These are phyloP conservation scores for Clunio marinus DNA, from an alignment of 2,888 invertebrate species.

Conservation along the genomic window DNA sequence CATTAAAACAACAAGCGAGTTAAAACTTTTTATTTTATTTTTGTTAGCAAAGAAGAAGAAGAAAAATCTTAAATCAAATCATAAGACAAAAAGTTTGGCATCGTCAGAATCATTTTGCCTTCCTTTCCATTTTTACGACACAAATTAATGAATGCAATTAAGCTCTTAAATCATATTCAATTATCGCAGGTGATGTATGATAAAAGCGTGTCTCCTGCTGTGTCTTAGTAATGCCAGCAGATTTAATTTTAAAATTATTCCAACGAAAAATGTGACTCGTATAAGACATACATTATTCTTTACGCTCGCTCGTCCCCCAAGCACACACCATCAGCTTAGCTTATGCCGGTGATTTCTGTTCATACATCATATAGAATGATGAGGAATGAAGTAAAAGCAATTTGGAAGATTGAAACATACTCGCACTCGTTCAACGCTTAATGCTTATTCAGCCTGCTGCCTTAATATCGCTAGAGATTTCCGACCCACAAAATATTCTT, in stretches of 20 bases:
- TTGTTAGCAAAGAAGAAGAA: background rate
- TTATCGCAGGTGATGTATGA: background rate
- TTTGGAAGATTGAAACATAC: conserved; percentile 3
- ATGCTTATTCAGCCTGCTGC: background rate
- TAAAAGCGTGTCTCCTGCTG: background rate
- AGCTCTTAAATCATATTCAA: conserved; percentile 7
- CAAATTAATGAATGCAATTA: background rate
- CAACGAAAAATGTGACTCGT: background rate
- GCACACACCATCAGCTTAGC: too few relatives aligned
- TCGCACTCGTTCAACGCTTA: background rate
- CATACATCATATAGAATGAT: background rate
- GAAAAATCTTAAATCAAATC: background rate
- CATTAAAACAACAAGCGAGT: background rate
- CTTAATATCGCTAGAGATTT: background rate
- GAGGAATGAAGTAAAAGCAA: conserved; percentile 7
- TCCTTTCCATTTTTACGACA: conserved; percentile 3
- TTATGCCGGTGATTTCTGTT: background rate
- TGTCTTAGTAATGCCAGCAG: conserved; percentile 1
- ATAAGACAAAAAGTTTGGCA: too few relatives aligned
- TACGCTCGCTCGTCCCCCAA: background rate
- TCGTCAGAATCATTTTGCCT: background rate
- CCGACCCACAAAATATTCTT: too few relatives aligned
- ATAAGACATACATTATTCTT: background rate
- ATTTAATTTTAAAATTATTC: conserved; percentile 7
- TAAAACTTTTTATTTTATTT: too few relatives aligned